Conservation (phyloP, 64 coral and sea anemone genomes). For the Montipora foliosa region DNA sequence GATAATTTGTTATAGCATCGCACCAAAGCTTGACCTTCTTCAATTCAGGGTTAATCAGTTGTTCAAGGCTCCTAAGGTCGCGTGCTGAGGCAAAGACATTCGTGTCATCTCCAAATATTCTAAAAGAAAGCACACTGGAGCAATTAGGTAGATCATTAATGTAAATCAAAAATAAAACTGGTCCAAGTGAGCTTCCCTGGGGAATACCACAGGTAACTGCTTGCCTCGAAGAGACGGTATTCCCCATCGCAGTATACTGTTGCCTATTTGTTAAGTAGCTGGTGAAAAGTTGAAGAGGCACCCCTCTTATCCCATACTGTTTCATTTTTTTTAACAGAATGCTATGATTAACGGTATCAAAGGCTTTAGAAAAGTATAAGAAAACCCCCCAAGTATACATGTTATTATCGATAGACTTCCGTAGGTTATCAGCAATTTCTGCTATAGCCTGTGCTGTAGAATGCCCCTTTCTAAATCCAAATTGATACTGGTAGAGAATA, state of each 20-base stretch:
- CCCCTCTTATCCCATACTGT: conserved; percentile 24
- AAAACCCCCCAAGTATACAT: background rate
- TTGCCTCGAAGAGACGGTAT: background rate
- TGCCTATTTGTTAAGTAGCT: conserved; percentile 41
- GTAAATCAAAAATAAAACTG: background rate
- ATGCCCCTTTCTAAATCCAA: conserved; percentile 35
- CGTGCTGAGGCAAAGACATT: conserved; percentile 24
- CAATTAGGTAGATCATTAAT: background rate
- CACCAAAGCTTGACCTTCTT: conserved; percentile 9
- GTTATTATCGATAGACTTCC: conserved; percentile 21
- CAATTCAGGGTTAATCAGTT: conserved; percentile 15
- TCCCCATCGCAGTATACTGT: conserved; percentile 19
- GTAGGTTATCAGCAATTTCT: conserved; percentile 40
- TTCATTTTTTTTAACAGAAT: conserved; percentile 36
- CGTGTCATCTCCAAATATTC: conserved; percentile 23
- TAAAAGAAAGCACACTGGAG: background rate
- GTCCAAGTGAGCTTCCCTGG: background rate
- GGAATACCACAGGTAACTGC: conserved; percentile 45
- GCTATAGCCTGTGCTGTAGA: conserved; percentile 28
- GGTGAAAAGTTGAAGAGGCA: conserved; percentile 26
- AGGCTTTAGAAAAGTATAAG: conserved; percentile 36
- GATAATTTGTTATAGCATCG: background rate
- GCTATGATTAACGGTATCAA: conserved; percentile 44
- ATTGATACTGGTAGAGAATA: conserved; percentile 45
- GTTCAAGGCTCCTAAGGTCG: background rate